Percentiles rank a stretch among this genome's conserved stretches.
phyloP scores from a whole-genome alignment of 2,113 vertebrate genomes.

The Rostratula benghalensis region DNA sequence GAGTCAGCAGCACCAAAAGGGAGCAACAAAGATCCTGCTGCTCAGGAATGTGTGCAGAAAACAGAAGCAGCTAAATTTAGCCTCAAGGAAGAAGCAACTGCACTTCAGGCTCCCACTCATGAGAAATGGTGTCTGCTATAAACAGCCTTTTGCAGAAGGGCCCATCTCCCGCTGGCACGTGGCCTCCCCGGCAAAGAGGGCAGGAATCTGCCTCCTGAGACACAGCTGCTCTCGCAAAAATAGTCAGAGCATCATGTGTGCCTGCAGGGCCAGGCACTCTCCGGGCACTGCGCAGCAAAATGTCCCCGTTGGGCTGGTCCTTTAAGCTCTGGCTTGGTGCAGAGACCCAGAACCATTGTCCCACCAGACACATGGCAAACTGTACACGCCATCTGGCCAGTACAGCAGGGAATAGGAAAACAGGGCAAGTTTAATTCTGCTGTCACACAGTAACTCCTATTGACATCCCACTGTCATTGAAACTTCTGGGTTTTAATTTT shows the following conservation, averaged over 20 bases:
- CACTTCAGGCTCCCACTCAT: neutral
- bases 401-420: neutral
- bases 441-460: neutral
- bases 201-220: neutral
- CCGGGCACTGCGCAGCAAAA: neutral
- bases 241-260: neutral
- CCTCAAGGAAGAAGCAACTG: constrained; percentile 31
- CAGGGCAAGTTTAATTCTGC: neutral
- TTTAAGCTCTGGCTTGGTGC: neutral
- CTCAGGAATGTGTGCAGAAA: neutral
- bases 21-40: constrained; percentile 21
- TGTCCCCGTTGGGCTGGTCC: neutral
- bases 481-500: neutral
- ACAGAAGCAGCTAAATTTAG: constrained; percentile 61
- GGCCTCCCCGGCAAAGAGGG: fast-evolving
- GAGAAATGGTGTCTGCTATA: neutral
- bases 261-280: neutral
- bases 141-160: neutral
- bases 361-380: fast-evolving
- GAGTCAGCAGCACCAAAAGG: neutral
- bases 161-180: fast-evolving
- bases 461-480: neutral
- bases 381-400: fast-evolving
- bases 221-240: neutral
- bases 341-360: neutral